These are phyloP conservation scores for Notiomystis cincta DNA, from an alignment of 2,113 vertebrate species.

Conservation along the genomic window DNA sequence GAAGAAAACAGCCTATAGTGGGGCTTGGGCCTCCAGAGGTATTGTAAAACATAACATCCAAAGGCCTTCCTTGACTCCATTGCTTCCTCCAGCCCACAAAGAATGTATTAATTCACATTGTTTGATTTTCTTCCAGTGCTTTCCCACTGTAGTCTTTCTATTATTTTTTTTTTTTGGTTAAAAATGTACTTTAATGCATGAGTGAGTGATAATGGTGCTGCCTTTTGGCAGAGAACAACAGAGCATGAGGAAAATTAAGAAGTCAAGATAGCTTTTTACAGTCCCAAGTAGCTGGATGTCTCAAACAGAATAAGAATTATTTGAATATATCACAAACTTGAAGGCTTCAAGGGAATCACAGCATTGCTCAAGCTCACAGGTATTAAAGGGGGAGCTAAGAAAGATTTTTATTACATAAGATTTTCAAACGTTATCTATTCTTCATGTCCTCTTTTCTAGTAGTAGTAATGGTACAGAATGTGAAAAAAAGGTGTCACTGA, in stretches of 20 bases:
- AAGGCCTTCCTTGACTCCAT: constrained; percentile 24
- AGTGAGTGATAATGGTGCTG: background rate
- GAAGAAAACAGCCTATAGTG: constrained; percentile 52
- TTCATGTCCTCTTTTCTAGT: background rate
- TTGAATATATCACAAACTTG: background rate
- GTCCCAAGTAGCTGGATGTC: background rate
- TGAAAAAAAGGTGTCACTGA: background rate
- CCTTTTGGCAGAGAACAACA: background rate
- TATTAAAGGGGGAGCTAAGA: background rate
- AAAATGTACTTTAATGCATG: background rate
- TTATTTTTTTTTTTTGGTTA: background rate
- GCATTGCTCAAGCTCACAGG: background rate
- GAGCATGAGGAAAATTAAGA: background rate
- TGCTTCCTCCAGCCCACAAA: constrained; percentile 37
- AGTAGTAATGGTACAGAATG: background rate
- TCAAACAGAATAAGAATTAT: background rate
- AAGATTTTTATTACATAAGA: background rate
- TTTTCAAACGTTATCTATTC: background rate
- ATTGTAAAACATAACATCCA: constrained; percentile 57
- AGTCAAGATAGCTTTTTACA: background rate
- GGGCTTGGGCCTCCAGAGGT: constrained; percentile 44
- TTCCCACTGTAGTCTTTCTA: background rate
- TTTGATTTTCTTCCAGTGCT: constrained; percentile 44
- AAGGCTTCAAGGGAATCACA: background rate
- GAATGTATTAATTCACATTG: constrained; percentile 33